Base-by-base conservation (phyloP, 2,797 vertebrate genomes). In the Acomys russatus region DNA sequence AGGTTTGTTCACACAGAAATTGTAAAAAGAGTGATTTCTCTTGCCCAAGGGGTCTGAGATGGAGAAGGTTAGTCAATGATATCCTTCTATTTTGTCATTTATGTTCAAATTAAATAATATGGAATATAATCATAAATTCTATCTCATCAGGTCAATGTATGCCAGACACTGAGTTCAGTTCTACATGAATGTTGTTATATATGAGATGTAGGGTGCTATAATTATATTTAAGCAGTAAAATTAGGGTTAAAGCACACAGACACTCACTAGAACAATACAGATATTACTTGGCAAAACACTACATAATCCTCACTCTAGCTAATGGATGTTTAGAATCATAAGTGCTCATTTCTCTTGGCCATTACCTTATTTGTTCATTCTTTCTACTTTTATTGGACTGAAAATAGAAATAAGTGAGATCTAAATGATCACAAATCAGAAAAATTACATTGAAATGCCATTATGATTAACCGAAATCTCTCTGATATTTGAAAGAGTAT, bases 381-480 rank as follows among this genome's bases (percentile, higher is more conserved):
- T 92, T 25, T 59, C 3, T 10, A 92, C 15, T 77, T 94, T 80
- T 90, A 71, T 11, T 96, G 84, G 15, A 49, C 80, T 66, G 22
- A 80, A 95, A 93, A 78, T 11, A 95, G 44, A 92, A 88, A 35
- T 79, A 90, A 91, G 59, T 84, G 95, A 93, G 11, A 92, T 35
- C 10, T 71, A 28, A 82, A 94, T 71, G 54, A 73, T 85, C 28
- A 90, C 74, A 66, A 85, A 70, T 71, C 79, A 76, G 66, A 95
- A 38, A 95, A 90, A 82, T 92, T 94, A 74, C 6, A 61, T 85
- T 66, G 59, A 90, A 95, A 88, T 90, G 8, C 2, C 25, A 91
- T 88, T 88, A 85, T 84, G 80, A 92, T 93, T 95, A 88, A 63
- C 17, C 30, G 3, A 76, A 77, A 92, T 88, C 33, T 12, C 91